These are phyloP conservation scores for Calidris pygmaea DNA, from an alignment of 2,113 vertebrate species.

Conservation along the genomic window DNA sequence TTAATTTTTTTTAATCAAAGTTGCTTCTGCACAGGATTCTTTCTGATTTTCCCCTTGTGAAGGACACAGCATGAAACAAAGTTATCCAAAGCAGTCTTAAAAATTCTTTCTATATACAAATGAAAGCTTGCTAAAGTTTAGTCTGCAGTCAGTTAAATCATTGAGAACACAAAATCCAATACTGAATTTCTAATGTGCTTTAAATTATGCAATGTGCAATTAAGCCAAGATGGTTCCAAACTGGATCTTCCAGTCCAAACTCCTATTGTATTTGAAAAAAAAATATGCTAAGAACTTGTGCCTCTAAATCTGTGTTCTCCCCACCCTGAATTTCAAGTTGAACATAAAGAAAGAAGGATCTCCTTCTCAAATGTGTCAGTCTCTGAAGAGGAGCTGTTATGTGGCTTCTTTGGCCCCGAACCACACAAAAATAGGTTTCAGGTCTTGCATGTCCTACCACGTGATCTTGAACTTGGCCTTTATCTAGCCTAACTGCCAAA, in stretches of 20 bases:
- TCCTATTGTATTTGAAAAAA: background rate
- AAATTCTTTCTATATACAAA: constrained; percentile 43
- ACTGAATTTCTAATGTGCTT: background rate
- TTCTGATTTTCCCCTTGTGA: constrained; percentile 56
- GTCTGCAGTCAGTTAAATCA: constrained; percentile 15
- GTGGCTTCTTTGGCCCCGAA: background rate
- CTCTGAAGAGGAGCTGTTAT: background rate
- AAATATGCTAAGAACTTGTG: background rate
- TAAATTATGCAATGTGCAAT: background rate
- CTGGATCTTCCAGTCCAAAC: background rate
- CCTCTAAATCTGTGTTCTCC: background rate
- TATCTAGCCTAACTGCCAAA: background rate
- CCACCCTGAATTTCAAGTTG: background rate
- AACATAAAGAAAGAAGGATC: background rate
- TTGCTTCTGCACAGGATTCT: constrained; percentile 61
- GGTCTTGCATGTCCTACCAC: background rate
- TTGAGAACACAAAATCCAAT: background rate
- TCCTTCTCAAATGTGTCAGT: background rate
- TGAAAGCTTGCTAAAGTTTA: constrained; percentile 39
- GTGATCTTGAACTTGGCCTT: background rate
- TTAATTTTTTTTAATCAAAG: constrained; percentile 19
- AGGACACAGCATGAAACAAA: constrained; percentile 28
- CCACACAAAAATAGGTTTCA: background rate
- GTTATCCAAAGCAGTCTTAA: constrained; percentile 39
- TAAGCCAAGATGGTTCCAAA: background rate